Conservation (phyloP, 2,113 vertebrate species). For the Cottus gobio region DNA sequence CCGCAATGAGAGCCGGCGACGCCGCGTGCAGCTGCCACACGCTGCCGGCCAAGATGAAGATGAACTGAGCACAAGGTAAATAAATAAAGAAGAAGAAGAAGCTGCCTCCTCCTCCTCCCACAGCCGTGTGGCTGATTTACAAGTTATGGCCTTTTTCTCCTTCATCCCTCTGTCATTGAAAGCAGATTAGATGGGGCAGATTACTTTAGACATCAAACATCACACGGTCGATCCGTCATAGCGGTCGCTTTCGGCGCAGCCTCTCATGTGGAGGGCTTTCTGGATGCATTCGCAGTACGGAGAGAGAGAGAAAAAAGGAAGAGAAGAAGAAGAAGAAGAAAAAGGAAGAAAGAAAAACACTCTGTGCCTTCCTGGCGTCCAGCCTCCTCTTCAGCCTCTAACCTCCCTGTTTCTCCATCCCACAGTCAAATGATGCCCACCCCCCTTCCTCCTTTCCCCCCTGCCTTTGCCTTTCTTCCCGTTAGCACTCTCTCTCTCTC, state of each 20-base stretch:
- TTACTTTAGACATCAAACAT: slow-evolving; percentile 79
- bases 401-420: slow-evolving; percentile 68
- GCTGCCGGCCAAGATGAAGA: slow-evolving; percentile 66
- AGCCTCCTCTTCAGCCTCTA: slow-evolving; percentile 66
- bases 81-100: background rate
- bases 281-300: slow-evolving; percentile 46
- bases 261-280: slow-evolving; percentile 43
- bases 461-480: slow-evolving; percentile 27
- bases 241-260: slow-evolving; percentile 29
- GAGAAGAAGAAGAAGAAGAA: too few relatives aligned
- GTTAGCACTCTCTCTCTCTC: background rate
- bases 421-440: slow-evolving; percentile 64
- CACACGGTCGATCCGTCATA: slow-evolving; percentile 72
- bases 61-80: slow-evolving; percentile 23
- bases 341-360: slow-evolving; percentile 6
- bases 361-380: slow-evolving; percentile 49
- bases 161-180: slow-evolving; percentile 78
- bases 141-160: slow-evolving; percentile 81
- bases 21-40: slow-evolving; percentile 58
- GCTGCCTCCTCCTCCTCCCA: background rate
- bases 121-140: slow-evolving; percentile 73
- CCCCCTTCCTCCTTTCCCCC: background rate
- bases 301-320: background rate
- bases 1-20: slow-evolving; percentile 71
- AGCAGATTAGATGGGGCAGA: slow-evolving; percentile 80